A percentile compares a stretch with the other conserved stretches of the same genome.
Evolutionary conservation across 2,888 invertebrate species (phyloP).

Genomic region (Nomada fabriciana): DNA sequence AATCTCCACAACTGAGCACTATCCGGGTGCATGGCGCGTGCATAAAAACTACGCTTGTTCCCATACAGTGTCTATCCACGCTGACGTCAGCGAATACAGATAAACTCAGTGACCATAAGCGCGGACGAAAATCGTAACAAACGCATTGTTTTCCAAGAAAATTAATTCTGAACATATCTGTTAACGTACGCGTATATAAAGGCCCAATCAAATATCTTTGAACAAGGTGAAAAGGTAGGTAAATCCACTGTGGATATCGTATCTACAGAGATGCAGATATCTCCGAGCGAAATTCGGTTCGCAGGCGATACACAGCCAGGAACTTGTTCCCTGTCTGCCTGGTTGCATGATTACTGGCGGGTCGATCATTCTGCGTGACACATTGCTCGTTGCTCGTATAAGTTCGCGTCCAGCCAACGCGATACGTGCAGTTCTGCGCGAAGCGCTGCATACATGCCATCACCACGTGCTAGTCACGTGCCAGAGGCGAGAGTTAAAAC

Average conservation of each 20-base stretch:
- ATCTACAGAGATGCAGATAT: neutral
- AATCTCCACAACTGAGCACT: too few relatives aligned
- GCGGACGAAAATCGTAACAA: neutral
- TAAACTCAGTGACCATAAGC: neutral
- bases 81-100: neutral
- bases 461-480: conserved; percentile 77
- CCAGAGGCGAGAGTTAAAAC: conserved; percentile 66
- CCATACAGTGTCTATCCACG: neutral
- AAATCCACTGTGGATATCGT: neutral
- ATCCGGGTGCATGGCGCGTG: too few relatives aligned
- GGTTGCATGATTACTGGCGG: neutral
- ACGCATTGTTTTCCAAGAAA: neutral
- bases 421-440: conserved; percentile 21
- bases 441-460: conserved; percentile 67
- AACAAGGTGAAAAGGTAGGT: neutral
- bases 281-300: neutral
- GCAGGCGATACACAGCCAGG: neutral
- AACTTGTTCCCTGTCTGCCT: conserved; percentile 8
- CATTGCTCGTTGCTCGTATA: conserved; percentile 23
- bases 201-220: neutral
- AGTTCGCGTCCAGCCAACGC: conserved; percentile 29
- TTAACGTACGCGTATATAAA: too few relatives aligned
- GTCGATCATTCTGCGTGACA: conserved; percentile 39
- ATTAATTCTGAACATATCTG: neutral
- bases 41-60: neutral